Percentiles rank a stretch among this genome's conserved stretches.
phyloP scores from a whole-genome alignment of 35 echinoderm and acorn worm genomes.

The Stichopus chloronotus region DNA sequence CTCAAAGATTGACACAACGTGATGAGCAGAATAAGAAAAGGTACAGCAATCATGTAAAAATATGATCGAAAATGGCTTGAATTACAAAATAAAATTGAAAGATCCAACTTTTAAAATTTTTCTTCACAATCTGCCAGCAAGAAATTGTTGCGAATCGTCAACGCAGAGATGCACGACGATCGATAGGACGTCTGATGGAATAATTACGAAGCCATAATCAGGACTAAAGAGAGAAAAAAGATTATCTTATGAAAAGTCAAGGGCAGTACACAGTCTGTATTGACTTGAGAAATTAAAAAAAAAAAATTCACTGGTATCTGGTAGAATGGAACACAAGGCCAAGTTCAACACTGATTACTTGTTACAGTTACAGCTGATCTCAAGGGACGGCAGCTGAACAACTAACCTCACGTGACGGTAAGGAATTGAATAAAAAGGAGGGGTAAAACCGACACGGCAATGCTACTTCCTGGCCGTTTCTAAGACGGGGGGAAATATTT shows the following conservation, averaged over 20 bases:
- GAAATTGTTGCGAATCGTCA: not conserved
- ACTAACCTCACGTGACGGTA: not conserved
- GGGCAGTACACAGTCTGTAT: not conserved
- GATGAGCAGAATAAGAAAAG: too few species aligned
- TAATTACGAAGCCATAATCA: not conserved
- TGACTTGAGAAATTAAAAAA: slow-evolving; percentile 14
- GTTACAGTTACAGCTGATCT: slow-evolving; percentile 44
- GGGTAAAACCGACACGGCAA: not conserved
- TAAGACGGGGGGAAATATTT: not conserved
- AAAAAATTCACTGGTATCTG: not conserved
- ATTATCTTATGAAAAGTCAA: slow-evolving; percentile 27
- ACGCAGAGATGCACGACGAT: not conserved
- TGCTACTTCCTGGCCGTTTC: not conserved
- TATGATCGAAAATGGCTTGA: too few species aligned
- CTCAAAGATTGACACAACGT: too few species aligned
- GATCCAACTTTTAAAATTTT: too few species aligned
- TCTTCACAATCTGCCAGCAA: not conserved
- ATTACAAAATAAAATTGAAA: too few species aligned
- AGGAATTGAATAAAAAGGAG: not conserved
- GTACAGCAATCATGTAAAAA: too few species aligned
- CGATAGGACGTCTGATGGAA: not conserved
- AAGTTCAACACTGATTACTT: slow-evolving; percentile 20
- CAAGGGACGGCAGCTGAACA: not conserved
- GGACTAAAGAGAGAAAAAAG: not conserved
- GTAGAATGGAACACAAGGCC: slow-evolving; percentile 1